These are phyloP conservation scores for Trichechus manatus DNA, from an alignment of 2,113 vertebrate species.

Conservation along the genomic window DNA sequence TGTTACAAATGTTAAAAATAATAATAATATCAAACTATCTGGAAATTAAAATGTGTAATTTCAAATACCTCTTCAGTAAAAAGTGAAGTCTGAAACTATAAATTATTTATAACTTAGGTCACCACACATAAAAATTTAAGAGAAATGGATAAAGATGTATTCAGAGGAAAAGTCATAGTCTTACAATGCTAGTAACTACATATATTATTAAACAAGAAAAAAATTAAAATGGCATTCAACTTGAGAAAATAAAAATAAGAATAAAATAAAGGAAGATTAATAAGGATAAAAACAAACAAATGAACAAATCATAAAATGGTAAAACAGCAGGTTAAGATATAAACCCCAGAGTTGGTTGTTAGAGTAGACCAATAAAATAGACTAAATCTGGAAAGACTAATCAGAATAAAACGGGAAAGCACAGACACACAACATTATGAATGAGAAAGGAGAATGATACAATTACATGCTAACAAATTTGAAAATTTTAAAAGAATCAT, in stretches of 20 bases:
- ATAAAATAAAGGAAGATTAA: neutral
- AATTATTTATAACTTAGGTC: slow-evolving; percentile 44
- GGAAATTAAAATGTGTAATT: slow-evolving; percentile 47
- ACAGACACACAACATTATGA: neutral
- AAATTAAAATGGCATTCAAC: slow-evolving; percentile 29
- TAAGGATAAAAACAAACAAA: neutral
- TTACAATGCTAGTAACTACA: neutral
- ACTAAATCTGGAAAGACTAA: slow-evolving; percentile 36
- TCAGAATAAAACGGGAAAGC: neutral
- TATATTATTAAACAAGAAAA: slow-evolving; percentile 22
- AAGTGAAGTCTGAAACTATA: slow-evolving; percentile 52
- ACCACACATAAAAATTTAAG: slow-evolving; percentile 26
- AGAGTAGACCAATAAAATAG: neutral
- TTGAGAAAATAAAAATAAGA: neutral
- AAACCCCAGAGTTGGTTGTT: neutral
- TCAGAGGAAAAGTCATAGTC: neutral
- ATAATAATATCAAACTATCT: slow-evolving; percentile 13
- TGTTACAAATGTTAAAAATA: slow-evolving; percentile 36
- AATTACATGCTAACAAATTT: neutral
- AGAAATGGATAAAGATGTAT: neutral
- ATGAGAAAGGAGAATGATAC: neutral
- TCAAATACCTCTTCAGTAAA: slow-evolving; percentile 61
- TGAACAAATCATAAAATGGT: slow-evolving; percentile 2
- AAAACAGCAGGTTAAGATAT: neutral
- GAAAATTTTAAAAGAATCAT: neutral